Evolutionary conservation across 2,888 invertebrate species (phyloP), one percentile per base, ranked within the genome.

Genomic region (Molanna angustata): DNA sequence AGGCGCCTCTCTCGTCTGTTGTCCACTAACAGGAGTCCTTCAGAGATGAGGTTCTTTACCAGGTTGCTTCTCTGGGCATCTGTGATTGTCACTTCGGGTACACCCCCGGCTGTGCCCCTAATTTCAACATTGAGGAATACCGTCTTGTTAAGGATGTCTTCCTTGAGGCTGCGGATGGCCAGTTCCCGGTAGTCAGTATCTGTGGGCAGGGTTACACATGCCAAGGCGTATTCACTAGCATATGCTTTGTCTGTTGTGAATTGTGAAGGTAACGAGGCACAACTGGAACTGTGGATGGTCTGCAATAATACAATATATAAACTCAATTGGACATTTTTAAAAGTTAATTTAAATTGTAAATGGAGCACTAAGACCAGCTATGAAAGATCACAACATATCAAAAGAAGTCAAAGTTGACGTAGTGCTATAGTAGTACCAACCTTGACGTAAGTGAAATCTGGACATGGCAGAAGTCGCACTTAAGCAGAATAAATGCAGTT

Each of bases 201-300:
- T 51, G 82, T 74, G 4, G 96, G 94, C 67, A 94, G 81, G 63
- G 82, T 78, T 21, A 93, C 84, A 66, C 92, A 88, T 21, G 94
- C 94, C 54, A 99, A 76, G 2, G 78, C 74, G 67, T 91, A 95
- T 68, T 96, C 94, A n/a, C 80, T 82, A 1, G 95, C 97, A 67
- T 85, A 91, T 37, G 90, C 83, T 54, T 84, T 84, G 49, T 93
- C 87, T 2, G 76, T 69, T 27, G 84, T 80, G 64, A 88, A 90
- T 49, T 84, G 82, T 18, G 86, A 74, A 0, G 97, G 95, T 58
- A 99, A 76, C 11, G 82, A 73, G n/a, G 96, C 94, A 64, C 95
- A 79, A 57, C 87, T 82, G 41, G 83, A 82, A 17, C 80, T 70
- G 61, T 82, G 17, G 17, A 37, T 37, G 18, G 37, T 37, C 37